Evolutionary conservation across 1,140 invertebrate species (phyloP).

Genomic region (Ectropis grisescens): DNA sequence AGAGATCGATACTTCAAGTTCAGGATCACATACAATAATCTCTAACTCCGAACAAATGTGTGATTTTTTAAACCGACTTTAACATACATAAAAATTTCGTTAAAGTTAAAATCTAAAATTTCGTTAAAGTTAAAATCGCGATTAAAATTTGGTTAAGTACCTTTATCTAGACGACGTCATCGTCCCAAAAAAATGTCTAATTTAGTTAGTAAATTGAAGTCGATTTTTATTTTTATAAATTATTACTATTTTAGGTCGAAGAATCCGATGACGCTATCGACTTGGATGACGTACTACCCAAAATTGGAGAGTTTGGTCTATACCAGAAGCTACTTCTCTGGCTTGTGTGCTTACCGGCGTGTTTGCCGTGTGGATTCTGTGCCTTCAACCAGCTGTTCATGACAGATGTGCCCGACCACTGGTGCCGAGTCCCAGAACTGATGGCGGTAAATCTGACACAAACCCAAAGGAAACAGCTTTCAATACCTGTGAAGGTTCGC

Average conservation of each 20-base stretch:
- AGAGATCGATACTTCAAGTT: too few species aligned
- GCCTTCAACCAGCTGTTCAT: slow-evolving; percentile 93
- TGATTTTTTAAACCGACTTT: too few species aligned
- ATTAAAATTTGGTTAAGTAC: too few species aligned
- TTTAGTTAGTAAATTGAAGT: too few species aligned
- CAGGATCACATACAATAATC: too few species aligned
- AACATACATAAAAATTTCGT: too few species aligned
- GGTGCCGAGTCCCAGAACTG: slow-evolving; percentile 82
- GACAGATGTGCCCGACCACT: slow-evolving; percentile 84
- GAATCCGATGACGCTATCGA: slow-evolving; percentile 68
- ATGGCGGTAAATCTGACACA: slow-evolving; percentile 57
- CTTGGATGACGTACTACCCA: slow-evolving; percentile 86
- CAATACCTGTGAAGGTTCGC: slow-evolving; percentile 73
- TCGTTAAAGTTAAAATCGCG: too few species aligned
- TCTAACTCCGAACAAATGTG: too few species aligned
- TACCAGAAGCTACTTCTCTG: slow-evolving; percentile 90
- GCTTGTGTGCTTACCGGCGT: slow-evolving; percentile 89
- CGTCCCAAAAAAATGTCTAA: too few species aligned
- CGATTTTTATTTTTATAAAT: too few species aligned
- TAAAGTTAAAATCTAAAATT: too few species aligned
- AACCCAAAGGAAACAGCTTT: slow-evolving; percentile 73
- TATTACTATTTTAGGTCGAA: slow-evolving; percentile 27
- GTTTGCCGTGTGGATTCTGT: slow-evolving; percentile 90
- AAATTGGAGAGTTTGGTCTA: slow-evolving; percentile 88
- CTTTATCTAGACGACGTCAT: too few species aligned